Conservation (phyloP, 2,113 vertebrate genomes). For the Ptychochromis oligacanthus region DNA sequence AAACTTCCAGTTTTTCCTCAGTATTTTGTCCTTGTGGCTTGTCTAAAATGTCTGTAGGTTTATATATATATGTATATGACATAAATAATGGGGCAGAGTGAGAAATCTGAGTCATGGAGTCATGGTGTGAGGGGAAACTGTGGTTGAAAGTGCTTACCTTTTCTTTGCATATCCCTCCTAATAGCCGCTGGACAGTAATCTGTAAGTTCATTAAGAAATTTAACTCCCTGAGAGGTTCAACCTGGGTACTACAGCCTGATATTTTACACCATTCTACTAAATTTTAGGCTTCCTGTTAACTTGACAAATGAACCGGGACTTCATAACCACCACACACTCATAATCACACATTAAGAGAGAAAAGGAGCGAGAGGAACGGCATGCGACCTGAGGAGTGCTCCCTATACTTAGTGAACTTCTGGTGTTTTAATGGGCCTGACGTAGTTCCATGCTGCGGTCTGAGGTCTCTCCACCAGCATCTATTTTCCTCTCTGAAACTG, state of each 20-base stretch:
- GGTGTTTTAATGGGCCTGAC: conserved; percentile 77
- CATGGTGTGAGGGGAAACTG: no score
- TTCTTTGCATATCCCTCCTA: not conserved
- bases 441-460: conserved; percentile 78
- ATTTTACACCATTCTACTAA: conserved; percentile 34
- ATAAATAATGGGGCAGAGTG: no score
- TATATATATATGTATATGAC: no score
- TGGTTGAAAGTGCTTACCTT: not conserved
- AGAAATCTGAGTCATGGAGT: no score
- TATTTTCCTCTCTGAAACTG: conserved; percentile 72
- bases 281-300: conserved; percentile 20
- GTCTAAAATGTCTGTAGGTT: no score
- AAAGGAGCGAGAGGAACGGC: conserved; percentile 8
- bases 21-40: not conserved
- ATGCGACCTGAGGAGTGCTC: conserved; percentile 65
- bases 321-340: conserved; percentile 30
- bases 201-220: not conserved
- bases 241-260: not conserved
- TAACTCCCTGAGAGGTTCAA: not conserved
- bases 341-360: not conserved
- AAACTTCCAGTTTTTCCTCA: not conserved
- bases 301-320: conserved; percentile 44
- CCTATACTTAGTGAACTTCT: conserved; percentile 77
- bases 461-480: conserved; percentile 75
- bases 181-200: not conserved